Conservation (phyloP, 2,113 vertebrate species). For the Pterocles orientalis region DNA sequence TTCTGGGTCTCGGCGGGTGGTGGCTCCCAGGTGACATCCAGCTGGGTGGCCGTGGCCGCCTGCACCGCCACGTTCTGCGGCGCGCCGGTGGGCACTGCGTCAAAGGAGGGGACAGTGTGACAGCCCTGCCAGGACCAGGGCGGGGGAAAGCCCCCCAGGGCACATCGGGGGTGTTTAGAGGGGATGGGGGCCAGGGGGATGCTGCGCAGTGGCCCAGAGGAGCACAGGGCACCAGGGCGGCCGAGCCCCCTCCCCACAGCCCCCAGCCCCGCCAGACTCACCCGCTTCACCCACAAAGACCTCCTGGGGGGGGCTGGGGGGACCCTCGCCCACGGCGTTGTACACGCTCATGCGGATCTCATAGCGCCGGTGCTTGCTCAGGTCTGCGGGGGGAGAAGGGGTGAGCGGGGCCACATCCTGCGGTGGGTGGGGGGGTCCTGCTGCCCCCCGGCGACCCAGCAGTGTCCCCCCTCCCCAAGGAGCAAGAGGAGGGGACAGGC, state of each 20-base stretch:
- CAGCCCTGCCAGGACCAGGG: rapidly evolving
- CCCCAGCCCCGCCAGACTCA: conserved; percentile 41
- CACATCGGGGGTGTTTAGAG: rapidly evolving
- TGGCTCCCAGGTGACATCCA: conserved; percentile 93
- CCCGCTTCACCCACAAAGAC: conserved; percentile 98
- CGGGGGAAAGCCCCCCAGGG: background rate
- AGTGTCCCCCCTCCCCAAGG: background rate
- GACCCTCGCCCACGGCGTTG: conserved; percentile 92
- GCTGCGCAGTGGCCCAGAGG: background rate
- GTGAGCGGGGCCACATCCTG: background rate
- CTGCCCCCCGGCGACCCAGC: rapidly evolving
- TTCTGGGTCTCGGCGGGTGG: conserved; percentile 90
- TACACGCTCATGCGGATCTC: conserved; percentile 95
- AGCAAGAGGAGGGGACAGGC: background rate
- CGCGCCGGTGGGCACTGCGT: conserved; percentile 87
- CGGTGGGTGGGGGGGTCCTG: background rate
- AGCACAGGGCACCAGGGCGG: rapidly evolving
- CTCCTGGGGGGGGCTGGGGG: conserved; percentile 89
- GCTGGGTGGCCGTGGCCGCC: conserved; percentile 88
- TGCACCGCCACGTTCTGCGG: conserved; percentile 89
- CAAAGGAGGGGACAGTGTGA: background rate
- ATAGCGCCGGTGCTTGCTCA: conserved; percentile 93
- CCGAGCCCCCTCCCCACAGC: rapidly evolving
- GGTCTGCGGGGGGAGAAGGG: conserved; percentile 71
- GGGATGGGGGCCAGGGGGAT: background rate